phyloP scores from a whole-genome alignment of 1,140 invertebrate genomes.

The Glossosoma conforme region DNA sequence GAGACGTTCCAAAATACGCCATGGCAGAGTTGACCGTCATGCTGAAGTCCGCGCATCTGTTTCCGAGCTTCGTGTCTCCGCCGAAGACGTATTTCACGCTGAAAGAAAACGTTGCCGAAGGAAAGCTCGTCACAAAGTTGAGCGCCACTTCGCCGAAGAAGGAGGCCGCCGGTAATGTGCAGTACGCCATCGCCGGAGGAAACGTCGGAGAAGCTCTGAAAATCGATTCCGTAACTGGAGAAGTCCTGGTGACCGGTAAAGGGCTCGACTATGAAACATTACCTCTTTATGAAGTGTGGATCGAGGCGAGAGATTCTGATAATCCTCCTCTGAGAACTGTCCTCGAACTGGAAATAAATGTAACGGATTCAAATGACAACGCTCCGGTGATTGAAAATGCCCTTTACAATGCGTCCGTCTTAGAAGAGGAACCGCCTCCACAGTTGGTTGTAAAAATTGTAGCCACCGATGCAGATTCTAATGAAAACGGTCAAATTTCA shows the following conservation, averaged over 20 bases:
- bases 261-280: conserved; percentile 86
- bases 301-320: conserved; percentile 84
- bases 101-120: conserved; percentile 72
- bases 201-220: conserved; percentile 81
- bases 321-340: conserved; percentile 72
- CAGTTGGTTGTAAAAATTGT: conserved; percentile 69
- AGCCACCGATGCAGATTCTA: conserved; percentile 83
- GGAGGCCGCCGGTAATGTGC: conserved; percentile 60
- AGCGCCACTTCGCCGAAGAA: conserved; percentile 69
- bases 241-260: conserved; percentile 68
- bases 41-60: conserved; percentile 64
- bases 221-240: conserved; percentile 74
- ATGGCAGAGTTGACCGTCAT: conserved; percentile 65
- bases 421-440: conserved; percentile 82
- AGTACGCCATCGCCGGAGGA: conserved; percentile 85
- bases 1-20: conserved; percentile 57
- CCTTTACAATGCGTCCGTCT: conserved; percentile 77
- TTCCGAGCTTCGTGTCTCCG: conserved; percentile 67
- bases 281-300: conserved; percentile 83
- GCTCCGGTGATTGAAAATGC: conserved; percentile 72
- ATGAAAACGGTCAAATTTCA: conserved; percentile 76
- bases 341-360: conserved; percentile 72
- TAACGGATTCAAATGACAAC: conserved; percentile 91
- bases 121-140: conserved; percentile 65
- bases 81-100: conserved; percentile 68